Percentiles rank a stretch among this genome's conserved stretches.
Conservation (phyloP, 2,888 invertebrate genomes). For the Podabrus alpinus region DNA sequence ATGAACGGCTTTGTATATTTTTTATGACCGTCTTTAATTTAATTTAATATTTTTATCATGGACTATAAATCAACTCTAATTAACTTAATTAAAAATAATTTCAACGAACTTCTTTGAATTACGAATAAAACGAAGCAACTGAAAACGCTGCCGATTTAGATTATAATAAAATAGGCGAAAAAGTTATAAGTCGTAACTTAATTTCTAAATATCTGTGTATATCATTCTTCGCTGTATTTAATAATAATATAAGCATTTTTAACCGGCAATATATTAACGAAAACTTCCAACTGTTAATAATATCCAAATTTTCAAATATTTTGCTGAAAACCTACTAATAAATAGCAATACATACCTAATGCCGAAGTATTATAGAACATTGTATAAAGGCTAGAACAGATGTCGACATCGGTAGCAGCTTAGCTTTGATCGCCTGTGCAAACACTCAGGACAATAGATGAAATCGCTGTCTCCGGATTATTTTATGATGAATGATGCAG, state of each 20-base stretch:
- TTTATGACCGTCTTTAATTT: constrained; percentile 54
- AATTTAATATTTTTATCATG: constrained; percentile 54
- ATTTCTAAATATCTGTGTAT: not conserved
- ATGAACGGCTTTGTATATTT: constrained; percentile 46
- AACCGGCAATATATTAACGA: not conserved
- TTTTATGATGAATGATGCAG: constrained; percentile 31
- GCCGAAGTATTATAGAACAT: constrained; percentile 49
- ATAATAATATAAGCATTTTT: too few species aligned
- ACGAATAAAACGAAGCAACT: constrained; percentile 7
- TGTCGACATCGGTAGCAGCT: constrained; percentile 47
- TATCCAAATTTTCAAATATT: not conserved
- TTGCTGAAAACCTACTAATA: not conserved
- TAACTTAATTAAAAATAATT: constrained; percentile 54
- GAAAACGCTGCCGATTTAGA: constrained; percentile 1
- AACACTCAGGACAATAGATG: constrained; percentile 48
- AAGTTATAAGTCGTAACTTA: not conserved
- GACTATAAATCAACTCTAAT: constrained; percentile 43
- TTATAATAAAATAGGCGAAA: not conserved
- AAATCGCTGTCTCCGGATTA: constrained; percentile 48
- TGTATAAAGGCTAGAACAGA: constrained; percentile 46
- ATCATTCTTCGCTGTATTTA: too few species aligned
- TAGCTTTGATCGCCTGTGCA: constrained; percentile 50
- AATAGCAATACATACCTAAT: not conserved
- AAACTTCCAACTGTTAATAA: not conserved
- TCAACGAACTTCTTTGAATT: constrained; percentile 42